Evolutionary conservation across 2,797 vertebrate genomes (phyloP), one percentile per base, ranked within the genome.

Genomic region (Taeniopygia guttata): DNA sequence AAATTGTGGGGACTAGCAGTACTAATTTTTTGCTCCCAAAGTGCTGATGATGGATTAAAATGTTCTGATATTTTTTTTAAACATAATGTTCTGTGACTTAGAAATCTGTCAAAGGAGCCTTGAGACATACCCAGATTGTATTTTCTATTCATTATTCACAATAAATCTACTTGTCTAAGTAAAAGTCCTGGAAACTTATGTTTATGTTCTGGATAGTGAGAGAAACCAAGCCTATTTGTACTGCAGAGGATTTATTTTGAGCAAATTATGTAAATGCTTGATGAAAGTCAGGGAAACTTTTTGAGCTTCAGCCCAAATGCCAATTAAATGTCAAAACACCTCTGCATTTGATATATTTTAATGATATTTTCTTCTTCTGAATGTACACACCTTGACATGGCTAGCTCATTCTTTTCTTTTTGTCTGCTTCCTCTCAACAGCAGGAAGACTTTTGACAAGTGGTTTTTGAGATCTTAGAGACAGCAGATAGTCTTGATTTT

Each of bases 271-370:
- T 90, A 93, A 94, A 96, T 92, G 13, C 26, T 81, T 91, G 76
- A 84, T 0, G 5, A 79, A 87, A 93, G 48, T 72, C 58, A 55
- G 32, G 62, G 20, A 91, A 95, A 83, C 27, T 72, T 83, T 74
- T 90, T 42, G 36, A 66, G 62, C n/a, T 86, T 84, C 84, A 87
- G 76, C 51, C 54, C 48, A 89, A 85, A 83, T 87, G 87, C 58
- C 87, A 95, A 52, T 95, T 89, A 96, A 93, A 93, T 89, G 93
- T 95, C 94, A 92, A 95, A 93, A 85, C 23, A 68, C 43, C 67
- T 63, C 62, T 77, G 66, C 40, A 45, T 92, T 89, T 91, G 45
- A 48, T 87, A 4, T 85, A 73, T 89, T 95, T 80, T 91, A 73
- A 59, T 84, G 67, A 36, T 69, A 62, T 66, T 89, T 89, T 58